Evolutionary conservation across 2,888 invertebrate genomes (phyloP).

Genomic region (Congeria kusceri): DNA sequence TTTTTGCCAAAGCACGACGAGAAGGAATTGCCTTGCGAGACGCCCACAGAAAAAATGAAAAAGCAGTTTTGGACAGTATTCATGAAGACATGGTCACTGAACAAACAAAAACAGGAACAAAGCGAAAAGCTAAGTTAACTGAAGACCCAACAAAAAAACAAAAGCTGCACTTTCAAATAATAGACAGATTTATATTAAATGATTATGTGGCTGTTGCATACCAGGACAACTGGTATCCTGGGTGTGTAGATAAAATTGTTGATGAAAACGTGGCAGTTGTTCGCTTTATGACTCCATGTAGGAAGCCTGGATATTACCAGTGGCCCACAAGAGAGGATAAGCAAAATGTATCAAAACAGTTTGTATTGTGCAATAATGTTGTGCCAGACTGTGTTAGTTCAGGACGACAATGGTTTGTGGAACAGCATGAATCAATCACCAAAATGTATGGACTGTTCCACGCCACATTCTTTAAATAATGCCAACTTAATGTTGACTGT

Average conservation of each 20-base stretch:
- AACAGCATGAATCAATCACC: too few relatives aligned
- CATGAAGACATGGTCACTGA: constrained; percentile 4
- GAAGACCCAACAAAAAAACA: background rate
- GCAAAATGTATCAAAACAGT: too few relatives aligned
- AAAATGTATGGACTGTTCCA: too few relatives aligned
- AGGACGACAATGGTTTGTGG: too few relatives aligned
- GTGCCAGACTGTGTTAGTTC: too few relatives aligned
- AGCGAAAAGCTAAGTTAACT: background rate
- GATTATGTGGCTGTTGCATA: constrained; percentile 45
- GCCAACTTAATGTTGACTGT: too few relatives aligned
- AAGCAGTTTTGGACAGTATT: constrained; percentile 9
- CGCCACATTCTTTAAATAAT: too few relatives aligned
- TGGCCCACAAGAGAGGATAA: too few relatives aligned
- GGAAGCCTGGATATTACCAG: constrained; percentile 11
- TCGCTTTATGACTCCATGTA: constrained; percentile 18
- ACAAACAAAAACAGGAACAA: background rate
- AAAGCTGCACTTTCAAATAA: background rate
- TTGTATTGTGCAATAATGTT: too few relatives aligned
- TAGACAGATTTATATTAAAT: background rate
- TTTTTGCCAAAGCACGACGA: constrained; percentile 13
- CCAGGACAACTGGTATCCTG: constrained; percentile 22
- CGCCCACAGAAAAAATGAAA: constrained; percentile 12
- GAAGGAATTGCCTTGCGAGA: constrained; percentile 19
- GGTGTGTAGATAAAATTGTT: background rate
- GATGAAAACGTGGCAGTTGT: background rate